A percentile compares a stretch with the other conserved stretches of the same genome.
Conservation (phyloP, 2,888 invertebrate species). For the Criorhina ranunculi region DNA sequence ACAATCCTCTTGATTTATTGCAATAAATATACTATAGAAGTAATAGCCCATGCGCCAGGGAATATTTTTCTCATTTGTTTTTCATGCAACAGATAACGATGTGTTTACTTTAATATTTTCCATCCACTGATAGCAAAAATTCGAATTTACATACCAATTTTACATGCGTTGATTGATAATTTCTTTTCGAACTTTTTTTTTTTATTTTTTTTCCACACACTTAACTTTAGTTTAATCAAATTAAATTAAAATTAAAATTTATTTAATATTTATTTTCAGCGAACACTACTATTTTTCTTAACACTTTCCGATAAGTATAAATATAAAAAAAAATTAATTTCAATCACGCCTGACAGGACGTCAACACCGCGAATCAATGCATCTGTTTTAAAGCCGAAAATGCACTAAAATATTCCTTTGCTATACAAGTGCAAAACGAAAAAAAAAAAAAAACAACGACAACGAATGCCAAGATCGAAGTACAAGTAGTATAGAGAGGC, state of each 20-base stretch:
- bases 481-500: constrained; percentile 25
- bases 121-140: constrained; percentile 29
- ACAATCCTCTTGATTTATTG: too few relatives aligned
- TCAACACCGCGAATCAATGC: constrained; percentile 39
- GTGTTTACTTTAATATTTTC: constrained; percentile 27
- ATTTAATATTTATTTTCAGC: neutral
- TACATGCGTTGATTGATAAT: neutral
- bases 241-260: neutral
- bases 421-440: constrained; percentile 53
- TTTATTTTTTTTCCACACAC: neutral
- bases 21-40: too few relatives aligned
- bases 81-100: constrained; percentile 29
- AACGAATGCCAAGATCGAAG: constrained; percentile 63
- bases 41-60: too few relatives aligned
- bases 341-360: constrained; percentile 3
- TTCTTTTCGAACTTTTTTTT: neutral
- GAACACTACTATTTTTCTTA: constrained; percentile 3
- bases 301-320: neutral
- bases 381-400: constrained; percentile 59
- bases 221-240: neutral
- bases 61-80: constrained; percentile 9
- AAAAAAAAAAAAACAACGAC: constrained; percentile 16
- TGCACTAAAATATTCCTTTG: constrained; percentile 62
- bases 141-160: constrained; percentile 13
- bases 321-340: constrained; percentile 29